phyloP scores from a whole-genome alignment of 1,140 invertebrate genomes.

The Trinorchestia longiramus region DNA sequence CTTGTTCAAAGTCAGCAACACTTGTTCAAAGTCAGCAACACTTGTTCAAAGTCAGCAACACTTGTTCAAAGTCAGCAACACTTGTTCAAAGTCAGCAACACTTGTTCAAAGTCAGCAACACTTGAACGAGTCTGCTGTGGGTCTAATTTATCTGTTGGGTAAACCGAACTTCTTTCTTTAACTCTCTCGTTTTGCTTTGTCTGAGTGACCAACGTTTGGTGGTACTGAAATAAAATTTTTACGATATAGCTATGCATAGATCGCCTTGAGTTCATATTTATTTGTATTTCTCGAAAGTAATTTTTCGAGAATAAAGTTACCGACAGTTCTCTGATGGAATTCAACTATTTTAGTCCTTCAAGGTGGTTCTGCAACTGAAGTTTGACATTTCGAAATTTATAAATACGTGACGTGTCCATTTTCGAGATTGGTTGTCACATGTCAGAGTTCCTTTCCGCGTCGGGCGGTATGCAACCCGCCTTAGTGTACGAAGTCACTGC shows the following conservation, averaged over 20 bases:
- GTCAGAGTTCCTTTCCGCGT: neutral
- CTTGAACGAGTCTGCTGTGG: no score
- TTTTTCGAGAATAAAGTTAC: neutral
- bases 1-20: no score
- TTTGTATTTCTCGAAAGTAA: neutral
- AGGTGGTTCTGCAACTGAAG: neutral
- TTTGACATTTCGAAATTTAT: neutral
- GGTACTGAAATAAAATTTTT: neutral
- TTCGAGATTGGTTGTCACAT: neutral
- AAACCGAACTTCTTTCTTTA: no score
- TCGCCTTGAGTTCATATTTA: neutral
- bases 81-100: no score
- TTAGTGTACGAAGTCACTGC: neutral
- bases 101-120: no score
- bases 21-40: no score
- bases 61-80: no score
- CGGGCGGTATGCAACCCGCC: no score
- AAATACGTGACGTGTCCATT: neutral
- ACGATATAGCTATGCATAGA: neutral
- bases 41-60: no score
- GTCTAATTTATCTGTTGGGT: no score
- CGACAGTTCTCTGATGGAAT: neutral
- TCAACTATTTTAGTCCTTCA: neutral
- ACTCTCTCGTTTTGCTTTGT: no score
- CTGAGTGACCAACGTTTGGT: no score